phyloP scores from a whole-genome alignment of 2,113 vertebrate species.

The Corvus cornix region DNA sequence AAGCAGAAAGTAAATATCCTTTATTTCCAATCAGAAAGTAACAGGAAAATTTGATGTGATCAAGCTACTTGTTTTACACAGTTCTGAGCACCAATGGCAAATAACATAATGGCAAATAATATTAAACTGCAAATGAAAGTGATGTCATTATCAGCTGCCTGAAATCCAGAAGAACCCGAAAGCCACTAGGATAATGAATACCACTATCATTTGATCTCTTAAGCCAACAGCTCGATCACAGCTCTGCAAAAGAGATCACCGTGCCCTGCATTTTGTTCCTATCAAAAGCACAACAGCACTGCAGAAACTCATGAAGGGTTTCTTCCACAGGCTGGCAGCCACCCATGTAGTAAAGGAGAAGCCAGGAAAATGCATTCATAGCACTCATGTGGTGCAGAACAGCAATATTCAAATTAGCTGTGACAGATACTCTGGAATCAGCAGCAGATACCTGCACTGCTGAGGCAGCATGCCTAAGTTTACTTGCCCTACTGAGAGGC shows the following conservation, averaged over 20 bases:
- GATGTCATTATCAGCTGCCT: background rate
- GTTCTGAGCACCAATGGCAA: background rate
- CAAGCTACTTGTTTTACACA: background rate
- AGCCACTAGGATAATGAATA: background rate
- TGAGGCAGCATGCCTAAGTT: background rate
- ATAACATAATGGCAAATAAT: background rate
- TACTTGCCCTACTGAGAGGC: background rate
- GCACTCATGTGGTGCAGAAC: fast-evolving
- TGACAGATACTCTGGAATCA: background rate
- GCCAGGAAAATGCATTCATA: background rate
- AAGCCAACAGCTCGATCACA: background rate
- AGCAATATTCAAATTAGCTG: background rate
- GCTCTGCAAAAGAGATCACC: background rate
- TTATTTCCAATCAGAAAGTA: background rate
- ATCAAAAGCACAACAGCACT: background rate
- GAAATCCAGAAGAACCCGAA: background rate
- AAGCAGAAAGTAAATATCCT: background rate
- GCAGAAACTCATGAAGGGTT: background rate
- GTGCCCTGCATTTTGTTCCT: fast-evolving
- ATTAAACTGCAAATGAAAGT: background rate
- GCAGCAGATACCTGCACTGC: background rate
- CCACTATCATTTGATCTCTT: background rate
- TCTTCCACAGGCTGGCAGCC: background rate
- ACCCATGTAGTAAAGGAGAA: background rate
- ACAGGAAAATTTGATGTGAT: background rate